These are phyloP conservation scores for Ashinkailepas kermadecensis DNA, from an alignment of 2,888 invertebrate genomes.

Conservation along the genomic window DNA sequence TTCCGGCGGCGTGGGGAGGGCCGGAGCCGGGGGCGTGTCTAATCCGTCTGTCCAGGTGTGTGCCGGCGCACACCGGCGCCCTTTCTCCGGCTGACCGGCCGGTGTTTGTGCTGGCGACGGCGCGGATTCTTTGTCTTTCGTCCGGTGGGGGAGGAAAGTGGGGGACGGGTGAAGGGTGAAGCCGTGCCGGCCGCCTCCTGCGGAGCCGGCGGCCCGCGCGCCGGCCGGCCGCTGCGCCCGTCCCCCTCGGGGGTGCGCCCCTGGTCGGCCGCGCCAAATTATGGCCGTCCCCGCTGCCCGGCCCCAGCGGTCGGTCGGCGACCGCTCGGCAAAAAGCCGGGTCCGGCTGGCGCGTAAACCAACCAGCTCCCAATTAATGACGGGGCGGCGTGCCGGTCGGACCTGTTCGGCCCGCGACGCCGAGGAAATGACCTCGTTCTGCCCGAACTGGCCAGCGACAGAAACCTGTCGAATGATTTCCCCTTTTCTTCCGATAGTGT, in stretches of 20 bases:
- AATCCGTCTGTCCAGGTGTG: neutral
- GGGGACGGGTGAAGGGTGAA: neutral
- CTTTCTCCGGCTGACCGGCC: neutral
- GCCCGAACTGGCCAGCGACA: too few species aligned
- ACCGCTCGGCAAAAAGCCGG: neutral
- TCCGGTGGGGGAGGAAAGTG: neutral
- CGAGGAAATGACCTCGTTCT: neutral
- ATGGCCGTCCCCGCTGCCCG: neutral
- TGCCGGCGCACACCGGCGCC: neutral
- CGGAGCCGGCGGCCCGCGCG: neutral
- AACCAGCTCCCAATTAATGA: neutral
- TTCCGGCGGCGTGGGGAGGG: neutral
- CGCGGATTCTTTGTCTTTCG: slow-evolving; percentile 7
- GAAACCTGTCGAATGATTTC: too few species aligned
- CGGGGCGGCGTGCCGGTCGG: neutral
- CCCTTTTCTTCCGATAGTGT: too few species aligned
- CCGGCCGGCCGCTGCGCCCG: neutral
- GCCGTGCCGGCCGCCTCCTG: neutral
- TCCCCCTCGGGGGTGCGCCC: neutral
- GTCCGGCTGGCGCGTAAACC: neutral
- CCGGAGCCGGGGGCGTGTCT: neutral
- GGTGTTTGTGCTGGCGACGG: slow-evolving; percentile 17
- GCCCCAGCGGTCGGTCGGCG: neutral
- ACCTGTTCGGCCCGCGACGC: neutral
- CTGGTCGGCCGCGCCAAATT: neutral